These are phyloP conservation scores for Leistus spinibarbis DNA, from an alignment of 2,888 invertebrate species.

Conservation along the genomic window DNA sequence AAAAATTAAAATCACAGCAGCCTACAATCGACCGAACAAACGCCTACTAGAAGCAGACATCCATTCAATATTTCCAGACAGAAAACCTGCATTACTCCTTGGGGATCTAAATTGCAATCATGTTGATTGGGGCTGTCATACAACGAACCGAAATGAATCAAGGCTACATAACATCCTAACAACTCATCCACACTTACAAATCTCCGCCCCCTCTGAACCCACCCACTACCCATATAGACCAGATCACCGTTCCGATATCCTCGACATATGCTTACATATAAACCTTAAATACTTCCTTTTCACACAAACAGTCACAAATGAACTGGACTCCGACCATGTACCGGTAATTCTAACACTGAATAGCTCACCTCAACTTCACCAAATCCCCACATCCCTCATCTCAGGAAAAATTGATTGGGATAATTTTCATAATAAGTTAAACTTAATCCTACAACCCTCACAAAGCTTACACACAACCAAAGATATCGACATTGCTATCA, in stretches of 20 bases:
- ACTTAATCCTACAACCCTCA: not conserved
- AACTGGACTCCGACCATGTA: slow-evolving; percentile 39
- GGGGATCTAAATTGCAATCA: slow-evolving; percentile 22
- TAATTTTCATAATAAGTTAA: not conserved
- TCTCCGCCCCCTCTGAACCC: not conserved
- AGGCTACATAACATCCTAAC: no score
- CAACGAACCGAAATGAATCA: no score
- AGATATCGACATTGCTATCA: not conserved
- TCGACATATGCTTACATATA: slow-evolving; percentile 4
- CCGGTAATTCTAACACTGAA: no score
- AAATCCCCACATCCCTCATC: not conserved
- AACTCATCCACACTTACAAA: no score
- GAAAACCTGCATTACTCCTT: slow-evolving; percentile 8
- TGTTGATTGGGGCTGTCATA: slow-evolving; percentile 19
- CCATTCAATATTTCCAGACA: not conserved
- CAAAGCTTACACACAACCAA: not conserved
- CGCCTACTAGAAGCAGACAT: no score
- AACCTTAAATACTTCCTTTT: not conserved
- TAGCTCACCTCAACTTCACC: not conserved
- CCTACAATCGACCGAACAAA: not conserved
- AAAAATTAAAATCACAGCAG: not conserved
- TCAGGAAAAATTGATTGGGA: not conserved
- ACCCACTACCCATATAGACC: slow-evolving; percentile 11
- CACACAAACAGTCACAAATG: slow-evolving; percentile 35
- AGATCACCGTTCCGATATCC: slow-evolving; percentile 22